A percentile compares a stretch with the other conserved stretches of the same genome.
These are phyloP conservation scores for Crenichthys baileyi DNA, from an alignment of 2,797 vertebrate species.

Conservation along the genomic window DNA sequence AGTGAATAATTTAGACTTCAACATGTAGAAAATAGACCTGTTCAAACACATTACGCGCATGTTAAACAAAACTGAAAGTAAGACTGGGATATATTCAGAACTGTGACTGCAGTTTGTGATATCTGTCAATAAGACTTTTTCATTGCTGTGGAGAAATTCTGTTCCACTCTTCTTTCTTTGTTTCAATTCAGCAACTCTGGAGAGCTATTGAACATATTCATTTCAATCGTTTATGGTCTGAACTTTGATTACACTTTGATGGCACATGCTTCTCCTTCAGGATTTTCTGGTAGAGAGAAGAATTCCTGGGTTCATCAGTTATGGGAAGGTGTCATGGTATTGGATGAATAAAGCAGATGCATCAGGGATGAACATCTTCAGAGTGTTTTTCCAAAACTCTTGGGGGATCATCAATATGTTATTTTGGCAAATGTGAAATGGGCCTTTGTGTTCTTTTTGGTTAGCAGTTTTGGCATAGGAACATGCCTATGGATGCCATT, in stretches of 20 bases:
- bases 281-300: too few relatives aligned
- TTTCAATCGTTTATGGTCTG: too few relatives aligned
- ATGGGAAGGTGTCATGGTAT: too few relatives aligned
- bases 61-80: background rate
- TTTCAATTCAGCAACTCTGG: too few relatives aligned
- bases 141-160: background rate
- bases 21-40: background rate
- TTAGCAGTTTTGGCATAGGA: background rate
- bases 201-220: too few relatives aligned
- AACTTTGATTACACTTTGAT: too few relatives aligned
- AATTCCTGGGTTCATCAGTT: too few relatives aligned
- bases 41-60: background rate
- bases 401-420: background rate
- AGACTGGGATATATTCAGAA: background rate
- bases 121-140: background rate
- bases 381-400: background rate
- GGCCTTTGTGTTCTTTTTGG: background rate
- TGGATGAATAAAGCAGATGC: too few relatives aligned
- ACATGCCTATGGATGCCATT: background rate
- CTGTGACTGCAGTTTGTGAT: background rate
- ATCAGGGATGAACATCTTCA: too few relatives aligned
- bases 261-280: too few relatives aligned
- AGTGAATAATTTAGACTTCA: background rate
- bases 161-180: background rate
- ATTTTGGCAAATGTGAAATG: background rate